Percentiles rank a stretch among this genome's conserved stretches.
Conservation (phyloP, 2,113 vertebrate genomes). For the Prionailurus bengalensis region DNA sequence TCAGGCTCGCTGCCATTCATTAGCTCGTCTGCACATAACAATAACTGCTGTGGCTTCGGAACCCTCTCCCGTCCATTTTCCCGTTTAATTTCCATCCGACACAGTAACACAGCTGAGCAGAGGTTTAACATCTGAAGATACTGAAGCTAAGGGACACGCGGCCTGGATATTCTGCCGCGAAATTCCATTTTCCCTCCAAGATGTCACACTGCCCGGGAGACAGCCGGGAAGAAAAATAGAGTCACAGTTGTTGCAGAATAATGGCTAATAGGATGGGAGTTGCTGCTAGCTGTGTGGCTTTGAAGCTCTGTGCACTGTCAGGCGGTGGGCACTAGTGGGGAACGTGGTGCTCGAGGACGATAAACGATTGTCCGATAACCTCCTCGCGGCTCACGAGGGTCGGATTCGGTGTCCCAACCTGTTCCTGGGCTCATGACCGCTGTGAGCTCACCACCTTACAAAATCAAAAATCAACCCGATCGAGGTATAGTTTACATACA, state of each 20-base stretch:
- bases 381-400: neutral
- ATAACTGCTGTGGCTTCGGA: neutral
- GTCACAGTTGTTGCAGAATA: fast-evolving
- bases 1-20: fast-evolving
- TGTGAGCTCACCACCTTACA: neutral
- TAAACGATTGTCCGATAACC: neutral
- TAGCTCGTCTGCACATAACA: neutral
- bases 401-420: neutral
- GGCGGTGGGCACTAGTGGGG: neutral
- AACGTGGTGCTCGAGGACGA: neutral
- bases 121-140: neutral
- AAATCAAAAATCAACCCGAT: neutral
- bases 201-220: neutral
- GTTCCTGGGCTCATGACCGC: neutral
- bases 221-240: fast-evolving
- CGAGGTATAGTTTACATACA: neutral
- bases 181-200: neutral
- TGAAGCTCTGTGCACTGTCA: neutral
- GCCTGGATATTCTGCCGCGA: neutral
- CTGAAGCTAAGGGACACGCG: too few species aligned
- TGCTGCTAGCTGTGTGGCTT: fast-evolving
- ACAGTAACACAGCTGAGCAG: neutral
- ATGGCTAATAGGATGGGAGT: fast-evolving
- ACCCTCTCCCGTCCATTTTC: neutral
- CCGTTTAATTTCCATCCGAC: neutral